phyloP scores from a whole-genome alignment of 2,888 invertebrate genomes.

The Agrilus biguttatus region DNA sequence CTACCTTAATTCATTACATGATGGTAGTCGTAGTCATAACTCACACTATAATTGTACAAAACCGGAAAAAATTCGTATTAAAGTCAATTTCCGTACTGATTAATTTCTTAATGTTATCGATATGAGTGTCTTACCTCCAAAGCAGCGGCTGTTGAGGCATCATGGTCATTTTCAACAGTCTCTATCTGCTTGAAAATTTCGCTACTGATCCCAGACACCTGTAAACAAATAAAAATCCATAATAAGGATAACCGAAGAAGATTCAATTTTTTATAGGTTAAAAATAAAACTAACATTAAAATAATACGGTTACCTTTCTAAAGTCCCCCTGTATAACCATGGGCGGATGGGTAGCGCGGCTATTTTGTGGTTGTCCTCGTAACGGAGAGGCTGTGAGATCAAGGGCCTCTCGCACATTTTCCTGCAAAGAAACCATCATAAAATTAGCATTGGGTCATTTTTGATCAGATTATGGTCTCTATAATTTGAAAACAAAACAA shows the following conservation, averaged over 20 bases:
- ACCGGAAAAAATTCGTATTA: no score
- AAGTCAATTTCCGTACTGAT: no score
- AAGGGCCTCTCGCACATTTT: conserved; percentile 83
- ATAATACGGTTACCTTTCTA: conserved; percentile 50
- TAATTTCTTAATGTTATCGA: no score
- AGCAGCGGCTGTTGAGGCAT: conserved; percentile 82
- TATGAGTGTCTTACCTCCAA: conserved; percentile 52
- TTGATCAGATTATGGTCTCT: no score
- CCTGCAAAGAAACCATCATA: conserved; percentile 35
- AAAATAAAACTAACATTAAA: neutral
- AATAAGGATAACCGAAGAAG: neutral
- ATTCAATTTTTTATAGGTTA: neutral
- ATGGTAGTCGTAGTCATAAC: no score
- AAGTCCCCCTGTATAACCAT: conserved; percentile 87
- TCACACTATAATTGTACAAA: no score
- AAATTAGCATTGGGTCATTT: no score
- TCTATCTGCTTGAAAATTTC: conserved; percentile 96
- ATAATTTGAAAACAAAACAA: no score
- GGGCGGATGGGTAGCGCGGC: conserved; percentile 49
- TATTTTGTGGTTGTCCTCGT: conserved; percentile 56
- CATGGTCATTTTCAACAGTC: conserved; percentile 90
- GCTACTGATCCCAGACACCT: conserved; percentile 91
- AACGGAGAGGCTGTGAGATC: conserved; percentile 82
- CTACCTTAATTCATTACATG: no score
- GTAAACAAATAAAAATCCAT: conserved; percentile 20